Evolutionary conservation across 2,113 vertebrate species (phyloP).

Genomic region (Salvelinus sp.): DNA sequence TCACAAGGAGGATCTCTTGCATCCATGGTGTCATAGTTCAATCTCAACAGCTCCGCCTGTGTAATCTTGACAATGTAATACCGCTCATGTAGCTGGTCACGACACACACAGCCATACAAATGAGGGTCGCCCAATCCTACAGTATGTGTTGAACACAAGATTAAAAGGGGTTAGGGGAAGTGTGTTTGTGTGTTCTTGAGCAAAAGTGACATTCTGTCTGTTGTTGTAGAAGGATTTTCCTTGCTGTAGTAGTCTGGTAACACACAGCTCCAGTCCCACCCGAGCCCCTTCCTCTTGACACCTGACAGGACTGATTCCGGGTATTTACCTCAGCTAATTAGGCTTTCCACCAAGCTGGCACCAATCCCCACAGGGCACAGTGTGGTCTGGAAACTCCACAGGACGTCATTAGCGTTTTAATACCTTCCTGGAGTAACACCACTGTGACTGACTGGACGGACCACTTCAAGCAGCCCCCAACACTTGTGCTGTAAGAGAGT

Average conservation of each 20-base stretch:
- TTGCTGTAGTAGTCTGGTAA: too few species aligned
- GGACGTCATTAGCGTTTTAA: background rate
- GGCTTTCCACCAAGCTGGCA: background rate
- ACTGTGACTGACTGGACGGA: background rate
- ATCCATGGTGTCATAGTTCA: background rate
- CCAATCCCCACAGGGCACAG: conserved; percentile 26
- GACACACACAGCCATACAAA: background rate
- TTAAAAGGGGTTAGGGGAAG: background rate
- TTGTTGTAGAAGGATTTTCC: background rate
- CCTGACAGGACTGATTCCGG: too few species aligned
- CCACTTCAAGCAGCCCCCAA: background rate
- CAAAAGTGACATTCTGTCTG: background rate
- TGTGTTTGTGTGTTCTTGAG: background rate
- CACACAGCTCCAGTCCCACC: too few species aligned
- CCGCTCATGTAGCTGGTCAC: background rate
- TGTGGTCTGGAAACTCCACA: conserved; percentile 29
- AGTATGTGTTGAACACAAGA: background rate
- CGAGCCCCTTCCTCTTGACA: too few species aligned
- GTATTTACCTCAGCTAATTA: background rate
- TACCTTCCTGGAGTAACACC: conserved; percentile 5
- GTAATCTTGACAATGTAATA: background rate
- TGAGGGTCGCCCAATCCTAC: background rate
- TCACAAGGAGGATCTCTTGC: background rate
- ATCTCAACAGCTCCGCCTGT: background rate
- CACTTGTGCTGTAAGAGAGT: background rate